Base-by-base conservation (phyloP, 2,888 invertebrate species). In the Drosophila yooni region DNA sequence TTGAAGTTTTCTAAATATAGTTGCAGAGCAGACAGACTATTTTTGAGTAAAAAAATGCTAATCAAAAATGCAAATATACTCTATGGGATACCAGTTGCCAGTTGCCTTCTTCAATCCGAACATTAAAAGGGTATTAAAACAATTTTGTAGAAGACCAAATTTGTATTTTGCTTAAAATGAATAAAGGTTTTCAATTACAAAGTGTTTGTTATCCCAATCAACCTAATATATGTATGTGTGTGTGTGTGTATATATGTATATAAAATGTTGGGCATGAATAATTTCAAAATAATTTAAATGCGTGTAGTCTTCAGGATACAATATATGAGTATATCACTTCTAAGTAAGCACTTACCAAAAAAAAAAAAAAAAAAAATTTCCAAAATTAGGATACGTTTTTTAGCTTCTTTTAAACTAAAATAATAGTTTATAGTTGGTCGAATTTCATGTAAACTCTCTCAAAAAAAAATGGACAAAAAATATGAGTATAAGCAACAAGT, bases 331-430 rank as follows among this genome's bases (percentile, higher is more conserved):
- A 46, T 46, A 13, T 7, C 13, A 46, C 21, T 46, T 21, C 13
- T 21, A 13, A 21, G 6, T 21, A 46, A 46, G 13, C 18, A 0
- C 38, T 38, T 38, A 36, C 18, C 13, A 7, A 43, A 43, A 21
- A n/a, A n/a, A 46, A 46, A 21, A 43, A 18, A 7, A 18, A 13
- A 43, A 40, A 36, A 36, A 36, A 18, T 3, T 0, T 15, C 15
- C 1, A 40, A 10, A 40, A 38, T 38, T 18, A 3, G 8, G 8
- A 8, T 38, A 18, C 8, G 27, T 8, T 31, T 31, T 31, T 31
- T 8, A 10, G 18, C 2, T 18, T 5, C 27, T 11, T 11, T 10
- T 50, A 3, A 31, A 11, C 36, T 63, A 74, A 61, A 53, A 78
- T 46, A 46, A 33, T 4, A 11, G 11, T 33, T 33, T 33, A 33